These are phyloP conservation scores for Takifugu flavidus DNA, from an alignment of 2,113 vertebrate genomes.

Conservation along the genomic window DNA sequence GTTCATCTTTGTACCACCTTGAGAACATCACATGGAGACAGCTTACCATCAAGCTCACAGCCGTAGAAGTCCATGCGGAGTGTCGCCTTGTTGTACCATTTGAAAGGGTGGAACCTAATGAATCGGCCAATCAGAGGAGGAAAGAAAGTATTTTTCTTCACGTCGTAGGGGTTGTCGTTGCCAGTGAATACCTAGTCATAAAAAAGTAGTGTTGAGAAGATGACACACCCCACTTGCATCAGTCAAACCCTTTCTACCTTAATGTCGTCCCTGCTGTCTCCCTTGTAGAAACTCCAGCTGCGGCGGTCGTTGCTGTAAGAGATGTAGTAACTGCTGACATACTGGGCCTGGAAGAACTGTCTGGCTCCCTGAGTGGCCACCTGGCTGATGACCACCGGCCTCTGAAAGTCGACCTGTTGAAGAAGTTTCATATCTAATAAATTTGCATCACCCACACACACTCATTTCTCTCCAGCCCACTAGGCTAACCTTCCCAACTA, in stretches of 20 bases:
- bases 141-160: slow-evolving; percentile 82
- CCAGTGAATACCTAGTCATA: slow-evolving; percentile 81
- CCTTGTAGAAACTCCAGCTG: slow-evolving; percentile 85
- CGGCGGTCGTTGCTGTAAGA: slow-evolving; percentile 84
- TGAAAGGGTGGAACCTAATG: slow-evolving; percentile 81
- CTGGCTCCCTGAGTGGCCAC: slow-evolving; percentile 91
- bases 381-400: slow-evolving; percentile 85
- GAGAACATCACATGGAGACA: background rate
- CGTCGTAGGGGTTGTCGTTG: slow-evolving; percentile 75
- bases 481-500: too few relatives aligned
- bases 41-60: slow-evolving; percentile 88
- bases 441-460: background rate
- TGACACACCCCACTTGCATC: background rate
- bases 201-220: background rate
- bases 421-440: background rate
- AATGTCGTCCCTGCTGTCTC: slow-evolving; percentile 72
- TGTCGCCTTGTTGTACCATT: slow-evolving; percentile 78
- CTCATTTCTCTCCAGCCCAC: background rate
- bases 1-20: too few relatives aligned
- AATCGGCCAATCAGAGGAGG: slow-evolving; percentile 88
- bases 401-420: slow-evolving; percentile 85
- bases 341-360: slow-evolving; percentile 75
- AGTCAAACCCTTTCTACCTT: slow-evolving; percentile 66
- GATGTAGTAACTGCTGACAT: slow-evolving; percentile 76
- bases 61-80: slow-evolving; percentile 90